Conservation (phyloP, 2,797 vertebrate genomes). For the Perodicticus potto region DNA sequence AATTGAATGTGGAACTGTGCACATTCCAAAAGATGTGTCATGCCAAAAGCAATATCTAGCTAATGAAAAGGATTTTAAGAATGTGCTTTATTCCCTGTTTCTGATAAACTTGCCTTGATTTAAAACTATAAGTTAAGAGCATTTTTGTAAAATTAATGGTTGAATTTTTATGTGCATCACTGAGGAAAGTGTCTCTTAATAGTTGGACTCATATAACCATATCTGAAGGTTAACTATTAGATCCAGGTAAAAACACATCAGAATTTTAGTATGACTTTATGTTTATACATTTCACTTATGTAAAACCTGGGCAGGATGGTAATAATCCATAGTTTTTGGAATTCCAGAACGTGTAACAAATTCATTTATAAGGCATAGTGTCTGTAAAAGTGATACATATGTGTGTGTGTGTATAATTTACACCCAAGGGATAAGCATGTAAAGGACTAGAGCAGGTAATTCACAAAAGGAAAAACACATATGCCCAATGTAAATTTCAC, state of each 20-base stretch:
- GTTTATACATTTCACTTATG: not conserved
- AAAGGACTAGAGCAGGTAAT: not conserved
- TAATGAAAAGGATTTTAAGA: not conserved
- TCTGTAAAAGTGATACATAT: not conserved
- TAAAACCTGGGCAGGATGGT: not conserved
- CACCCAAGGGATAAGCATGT: not conserved
- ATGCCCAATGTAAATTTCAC: not conserved
- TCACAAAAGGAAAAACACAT: not conserved
- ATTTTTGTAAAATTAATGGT: not conserved
- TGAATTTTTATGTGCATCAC: not conserved
- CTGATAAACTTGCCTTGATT: not conserved
- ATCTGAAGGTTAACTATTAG: not conserved
- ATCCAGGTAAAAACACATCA: not conserved
- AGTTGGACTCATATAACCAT: not conserved
- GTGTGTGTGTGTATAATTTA: no score
- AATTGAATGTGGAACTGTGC: not conserved
- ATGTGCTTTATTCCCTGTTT: not conserved
- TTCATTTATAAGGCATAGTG: not conserved
- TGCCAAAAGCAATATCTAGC: not conserved
- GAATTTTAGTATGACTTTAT: not conserved
- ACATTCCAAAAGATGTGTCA: not conserved
- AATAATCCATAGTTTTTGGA: not conserved
- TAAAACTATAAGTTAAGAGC: not conserved
- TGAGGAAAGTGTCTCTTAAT: not conserved
- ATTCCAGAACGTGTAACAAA: not conserved